phyloP scores from a whole-genome alignment of 2,888 invertebrate species.

The Pseudoips prasinana region DNA sequence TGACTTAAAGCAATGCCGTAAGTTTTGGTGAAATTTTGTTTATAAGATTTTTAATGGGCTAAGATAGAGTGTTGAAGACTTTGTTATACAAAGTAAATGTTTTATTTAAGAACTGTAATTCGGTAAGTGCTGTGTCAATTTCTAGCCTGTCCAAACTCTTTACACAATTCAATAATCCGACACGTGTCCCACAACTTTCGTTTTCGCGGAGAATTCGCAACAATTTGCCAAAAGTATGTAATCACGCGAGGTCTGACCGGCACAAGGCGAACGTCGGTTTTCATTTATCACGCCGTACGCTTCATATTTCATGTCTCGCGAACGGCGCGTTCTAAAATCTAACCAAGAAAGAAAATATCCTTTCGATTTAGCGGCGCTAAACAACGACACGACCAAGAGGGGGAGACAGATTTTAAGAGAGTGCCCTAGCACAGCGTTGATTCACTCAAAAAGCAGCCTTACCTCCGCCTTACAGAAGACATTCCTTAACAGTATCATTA shows the following conservation, averaged over 20 bases:
- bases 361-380: constrained; percentile 39
- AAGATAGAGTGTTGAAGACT: no score
- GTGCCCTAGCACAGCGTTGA: no score
- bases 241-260: constrained; percentile 32
- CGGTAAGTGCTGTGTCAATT: no score
- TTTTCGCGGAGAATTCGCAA: constrained; percentile 21
- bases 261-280: constrained; percentile 25
- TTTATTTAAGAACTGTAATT: no score
- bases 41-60: no score
- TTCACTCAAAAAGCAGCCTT: no score
- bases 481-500: no score
- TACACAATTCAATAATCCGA: constrained; percentile 25
- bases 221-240: constrained; percentile 28
- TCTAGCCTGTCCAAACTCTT: no score
- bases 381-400: constrained; percentile 34
- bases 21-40: no score
- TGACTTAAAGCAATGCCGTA: no score
- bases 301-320: constrained; percentile 43
- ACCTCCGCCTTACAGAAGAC: no score
- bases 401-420: constrained; percentile 19
- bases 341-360: constrained; percentile 36
- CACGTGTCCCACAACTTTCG: constrained; percentile 28
- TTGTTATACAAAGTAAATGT: no score
- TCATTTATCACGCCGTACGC: constrained; percentile 40
- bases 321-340: constrained; percentile 38